Evolutionary conservation across 35 echinoderm and acorn worm species (phyloP).

Genomic region (Lytechinus variegatus): DNA sequence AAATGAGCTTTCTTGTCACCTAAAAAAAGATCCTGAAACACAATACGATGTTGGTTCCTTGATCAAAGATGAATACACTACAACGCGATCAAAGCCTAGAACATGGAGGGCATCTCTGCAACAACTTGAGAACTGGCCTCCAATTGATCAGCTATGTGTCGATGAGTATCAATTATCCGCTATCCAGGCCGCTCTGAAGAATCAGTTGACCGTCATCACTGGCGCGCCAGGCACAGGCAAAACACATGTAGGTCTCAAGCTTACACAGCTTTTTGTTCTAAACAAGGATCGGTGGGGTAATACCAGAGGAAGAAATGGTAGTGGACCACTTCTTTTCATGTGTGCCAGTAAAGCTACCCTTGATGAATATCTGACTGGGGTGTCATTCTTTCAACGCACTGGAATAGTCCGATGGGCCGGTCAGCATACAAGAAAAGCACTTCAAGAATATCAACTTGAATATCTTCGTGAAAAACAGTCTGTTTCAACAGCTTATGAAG

Average conservation of each 20-base stretch:
- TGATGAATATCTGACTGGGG: constrained; percentile 91
- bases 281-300: constrained; percentile 40
- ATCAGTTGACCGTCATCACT: constrained; percentile 83
- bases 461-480: background rate
- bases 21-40: constrained; percentile 36
- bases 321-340: constrained; percentile 77
- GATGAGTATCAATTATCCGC: constrained; percentile 70
- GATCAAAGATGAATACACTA: background rate
- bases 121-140: constrained; percentile 60
- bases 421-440: constrained; percentile 20
- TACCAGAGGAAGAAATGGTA: background rate
- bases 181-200: constrained; percentile 62
- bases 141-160: constrained; percentile 27
- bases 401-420: constrained; percentile 83
- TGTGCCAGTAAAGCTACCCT: constrained; percentile 89
- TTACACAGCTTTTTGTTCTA: constrained; percentile 66
- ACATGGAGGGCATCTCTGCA: background rate
- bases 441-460: constrained; percentile 41
- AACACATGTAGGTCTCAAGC: constrained; percentile 79
- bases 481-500: background rate
- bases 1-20: constrained; percentile 17
- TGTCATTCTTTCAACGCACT: constrained; percentile 64
- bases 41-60: constrained; percentile 63
- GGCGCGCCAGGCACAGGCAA: constrained; percentile 92
- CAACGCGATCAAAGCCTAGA: background rate